These are phyloP conservation scores for Amphipyra berbera DNA, from an alignment of 2,888 invertebrate genomes.

Conservation along the genomic window DNA sequence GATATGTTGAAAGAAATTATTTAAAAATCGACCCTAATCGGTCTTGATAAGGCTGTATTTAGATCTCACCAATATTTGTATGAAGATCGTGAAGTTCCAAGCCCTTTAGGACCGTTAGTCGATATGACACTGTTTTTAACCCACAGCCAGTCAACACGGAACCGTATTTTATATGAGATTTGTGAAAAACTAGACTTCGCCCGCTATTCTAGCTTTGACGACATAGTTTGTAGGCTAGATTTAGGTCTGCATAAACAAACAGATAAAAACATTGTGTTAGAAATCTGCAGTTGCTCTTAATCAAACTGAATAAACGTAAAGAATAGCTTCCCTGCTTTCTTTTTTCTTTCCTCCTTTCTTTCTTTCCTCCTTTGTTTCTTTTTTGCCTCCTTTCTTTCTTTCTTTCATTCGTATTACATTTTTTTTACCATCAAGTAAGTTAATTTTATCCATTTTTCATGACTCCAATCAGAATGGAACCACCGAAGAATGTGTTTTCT, in stretches of 20 bases:
- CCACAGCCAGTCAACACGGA: constrained; percentile 28
- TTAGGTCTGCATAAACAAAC: constrained; percentile 38
- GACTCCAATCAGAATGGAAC: no score
- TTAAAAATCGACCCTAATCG: constrained; percentile 4
- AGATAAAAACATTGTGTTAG: constrained; percentile 35
- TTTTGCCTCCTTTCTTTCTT: no score
- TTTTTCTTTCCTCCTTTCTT: no score
- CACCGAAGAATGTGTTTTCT: no score
- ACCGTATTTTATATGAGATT: constrained; percentile 50
- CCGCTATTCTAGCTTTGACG: constrained; percentile 32
- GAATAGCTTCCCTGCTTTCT: no score
- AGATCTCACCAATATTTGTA: neutral
- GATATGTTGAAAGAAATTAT: neutral
- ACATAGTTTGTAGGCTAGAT: constrained; percentile 37
- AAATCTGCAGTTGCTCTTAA: constrained; percentile 2
- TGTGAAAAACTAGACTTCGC: constrained; percentile 41
- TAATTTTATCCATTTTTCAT: no score
- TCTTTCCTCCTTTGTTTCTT: no score
- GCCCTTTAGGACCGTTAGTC: constrained; percentile 46
- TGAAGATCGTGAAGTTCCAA: neutral
- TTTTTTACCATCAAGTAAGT: no score
- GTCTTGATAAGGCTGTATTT: constrained; percentile 2
- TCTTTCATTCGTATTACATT: no score
- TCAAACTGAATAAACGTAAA: no score
- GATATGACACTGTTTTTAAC: constrained; percentile 37